Base-by-base conservation (phyloP, 2,113 vertebrate genomes). In the Plectropomus leopardus region DNA sequence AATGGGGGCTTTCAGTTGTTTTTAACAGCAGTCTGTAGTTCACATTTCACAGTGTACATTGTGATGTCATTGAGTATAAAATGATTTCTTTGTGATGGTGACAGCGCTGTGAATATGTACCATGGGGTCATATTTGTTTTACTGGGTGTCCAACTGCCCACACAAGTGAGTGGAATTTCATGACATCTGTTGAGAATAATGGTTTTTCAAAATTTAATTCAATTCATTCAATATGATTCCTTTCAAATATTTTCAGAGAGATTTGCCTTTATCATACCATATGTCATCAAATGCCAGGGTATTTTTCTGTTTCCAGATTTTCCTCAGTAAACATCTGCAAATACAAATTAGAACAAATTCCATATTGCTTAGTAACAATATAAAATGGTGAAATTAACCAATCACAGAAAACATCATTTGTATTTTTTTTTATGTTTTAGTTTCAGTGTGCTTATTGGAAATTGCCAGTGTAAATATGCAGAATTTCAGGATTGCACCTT, bases 401-500 rank as follows among this genome's bases (percentile, higher is more conserved):
- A 3, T n/a, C 11, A 36, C 21, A 8, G 44, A 40, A 48, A 57
- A 30, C 40, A 24, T 64, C 2, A 36, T n/a, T 58, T 45, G 13
- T 13, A n/a, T 1, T 14, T 44, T 44, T 6, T 28, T 30, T 19
- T 14, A 5, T n/a, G 10, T 55, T 47, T 36, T 26, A 47, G 1
- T 69, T 51, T 47, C 7, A 45, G 5, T 61, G 9, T 9, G 15
- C 17, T 24, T 7, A 19, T 17, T 28, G 13, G 32, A 60, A 40
- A 48, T 32, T 17, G 1, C 15, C 15, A 5, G 11, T 32, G 14
- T 21, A 36, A 51, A 60, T 26, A 23, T 36, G 9, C 24, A 60
- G 28, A 26, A 69, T 66, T 78, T 47, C 15, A 58, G 30, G 17
- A 14, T 11, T 55, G 57, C 54, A 67, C 5, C 34, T 17, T 55